phyloP scores from a whole-genome alignment of 1,140 invertebrate genomes.

The Radopholus similis region DNA sequence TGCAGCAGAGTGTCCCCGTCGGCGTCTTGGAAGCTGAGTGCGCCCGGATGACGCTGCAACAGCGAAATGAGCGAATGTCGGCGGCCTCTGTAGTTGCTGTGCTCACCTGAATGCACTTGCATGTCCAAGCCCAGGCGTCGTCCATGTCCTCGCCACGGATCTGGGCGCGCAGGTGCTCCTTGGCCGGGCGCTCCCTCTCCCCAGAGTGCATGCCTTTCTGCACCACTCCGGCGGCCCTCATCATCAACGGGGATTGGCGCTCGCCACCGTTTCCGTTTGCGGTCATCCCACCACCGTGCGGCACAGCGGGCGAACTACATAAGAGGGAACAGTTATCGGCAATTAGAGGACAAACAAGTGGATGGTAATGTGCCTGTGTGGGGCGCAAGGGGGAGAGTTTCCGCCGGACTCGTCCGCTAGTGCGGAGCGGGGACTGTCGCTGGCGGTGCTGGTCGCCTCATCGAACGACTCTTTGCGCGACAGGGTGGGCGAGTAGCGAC shows the following conservation, averaged over 20 bases:
- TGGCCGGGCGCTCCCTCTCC: constrained; percentile 34
- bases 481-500: constrained; percentile 37
- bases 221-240: not conserved
- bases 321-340: no score
- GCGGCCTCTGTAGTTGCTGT: not conserved
- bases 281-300: constrained; percentile 34
- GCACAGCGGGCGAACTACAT: constrained; percentile 43
- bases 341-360: not conserved
- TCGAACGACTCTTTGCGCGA: constrained; percentile 10
- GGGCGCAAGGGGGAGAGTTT: constrained; percentile 43
- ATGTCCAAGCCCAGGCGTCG: constrained; percentile 59
- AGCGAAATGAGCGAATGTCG: not conserved
- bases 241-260: not conserved
- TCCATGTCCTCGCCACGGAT: constrained; percentile 56
- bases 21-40: constrained; percentile 49
- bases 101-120: constrained; percentile 51
- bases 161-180: constrained; percentile 44
- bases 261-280: constrained; percentile 9
- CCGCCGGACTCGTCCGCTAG: constrained; percentile 12
- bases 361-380: constrained; percentile 26
- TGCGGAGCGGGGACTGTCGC: not conserved
- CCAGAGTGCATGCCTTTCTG: no score
- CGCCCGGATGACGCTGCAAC: constrained; percentile 34
- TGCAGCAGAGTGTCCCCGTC: constrained; percentile 57
- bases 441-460: not conserved